Conservation (phyloP, 2,888 invertebrate species). For the Xanthorhoe designata region DNA sequence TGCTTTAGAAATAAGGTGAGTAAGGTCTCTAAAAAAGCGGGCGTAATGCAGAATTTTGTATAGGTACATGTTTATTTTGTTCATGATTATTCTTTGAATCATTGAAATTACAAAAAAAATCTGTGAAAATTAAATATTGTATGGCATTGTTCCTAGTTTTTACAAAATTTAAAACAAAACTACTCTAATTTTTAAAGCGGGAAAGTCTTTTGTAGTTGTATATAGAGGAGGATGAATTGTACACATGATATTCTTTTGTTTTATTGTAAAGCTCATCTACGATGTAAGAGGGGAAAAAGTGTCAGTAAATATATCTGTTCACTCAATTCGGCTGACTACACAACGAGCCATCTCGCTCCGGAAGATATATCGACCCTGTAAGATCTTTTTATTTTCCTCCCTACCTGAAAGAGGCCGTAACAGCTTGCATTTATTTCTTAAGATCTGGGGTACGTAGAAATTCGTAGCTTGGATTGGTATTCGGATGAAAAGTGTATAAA, state of each 20-base stretch:
- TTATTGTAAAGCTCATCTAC: neutral
- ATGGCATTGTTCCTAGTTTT: too few relatives aligned
- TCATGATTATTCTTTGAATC: too few relatives aligned
- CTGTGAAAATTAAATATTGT: too few relatives aligned
- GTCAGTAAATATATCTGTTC: slow-evolving; percentile 40
- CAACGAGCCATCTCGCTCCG: slow-evolving; percentile 46
- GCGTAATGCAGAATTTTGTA: neutral
- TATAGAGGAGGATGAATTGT: neutral
- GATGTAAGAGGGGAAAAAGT: neutral
- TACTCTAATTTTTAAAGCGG: too few relatives aligned
- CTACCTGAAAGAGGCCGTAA: slow-evolving; percentile 52
- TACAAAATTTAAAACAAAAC: too few relatives aligned
- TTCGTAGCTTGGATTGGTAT: slow-evolving; percentile 4
- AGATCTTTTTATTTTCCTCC: slow-evolving; percentile 62
- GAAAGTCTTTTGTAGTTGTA: neutral
- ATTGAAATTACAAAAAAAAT: too few relatives aligned
- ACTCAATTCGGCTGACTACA: slow-evolving; percentile 39
- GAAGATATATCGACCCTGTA: slow-evolving; percentile 65
- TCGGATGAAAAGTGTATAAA: neutral
- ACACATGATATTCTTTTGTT: neutral
- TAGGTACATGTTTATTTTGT: too few relatives aligned
- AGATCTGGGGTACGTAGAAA: slow-evolving; percentile 43
- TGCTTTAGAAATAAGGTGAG: slow-evolving; percentile 7
- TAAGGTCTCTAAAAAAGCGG: neutral
- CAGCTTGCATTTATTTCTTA: slow-evolving; percentile 70